These are phyloP conservation scores for Peucedramus taeniatus DNA, from an alignment of 2,113 vertebrate species.

Conservation along the genomic window DNA sequence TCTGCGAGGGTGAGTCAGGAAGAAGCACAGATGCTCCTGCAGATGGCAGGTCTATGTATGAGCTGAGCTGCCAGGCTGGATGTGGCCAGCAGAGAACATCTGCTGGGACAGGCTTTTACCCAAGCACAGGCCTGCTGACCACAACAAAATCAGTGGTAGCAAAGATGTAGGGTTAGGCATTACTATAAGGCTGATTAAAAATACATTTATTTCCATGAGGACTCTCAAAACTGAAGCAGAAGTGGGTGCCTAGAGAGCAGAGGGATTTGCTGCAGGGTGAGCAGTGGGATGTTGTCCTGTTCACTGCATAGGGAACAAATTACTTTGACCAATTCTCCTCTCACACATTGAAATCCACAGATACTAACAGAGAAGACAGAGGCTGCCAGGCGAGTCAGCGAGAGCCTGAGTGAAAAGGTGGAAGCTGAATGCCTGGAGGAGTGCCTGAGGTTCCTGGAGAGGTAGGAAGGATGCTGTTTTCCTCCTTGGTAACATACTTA, in stretches of 20 bases:
- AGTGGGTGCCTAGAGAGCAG: not conserved
- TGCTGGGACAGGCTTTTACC: not conserved
- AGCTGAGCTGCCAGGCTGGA: not conserved
- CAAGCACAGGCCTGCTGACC: not conserved
- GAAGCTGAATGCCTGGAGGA: constrained; percentile 28
- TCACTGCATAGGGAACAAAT: not conserved
- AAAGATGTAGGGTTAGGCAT: not conserved
- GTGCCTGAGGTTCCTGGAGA: constrained; percentile 38
- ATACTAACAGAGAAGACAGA: not conserved
- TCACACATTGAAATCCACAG: not conserved
- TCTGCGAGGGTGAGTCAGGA: not conserved
- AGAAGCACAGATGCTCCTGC: not conserved
- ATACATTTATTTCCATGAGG: not conserved
- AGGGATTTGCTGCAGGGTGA: not conserved
- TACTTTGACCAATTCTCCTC: not conserved
- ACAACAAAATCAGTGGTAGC: not conserved
- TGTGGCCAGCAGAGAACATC: not conserved
- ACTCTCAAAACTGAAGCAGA: not conserved
- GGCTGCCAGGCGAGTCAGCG: not conserved
- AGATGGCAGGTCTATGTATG: not conserved
- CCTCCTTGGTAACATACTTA: not conserved
- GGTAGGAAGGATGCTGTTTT: constrained; percentile 19
- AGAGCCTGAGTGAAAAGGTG: not conserved
- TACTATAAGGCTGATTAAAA: not conserved
- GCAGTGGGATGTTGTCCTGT: not conserved